Percentiles rank a stretch among this genome's conserved stretches.
These are phyloP conservation scores for Perodicticus potto DNA, from an alignment of 2,797 vertebrate species.

Conservation along the genomic window DNA sequence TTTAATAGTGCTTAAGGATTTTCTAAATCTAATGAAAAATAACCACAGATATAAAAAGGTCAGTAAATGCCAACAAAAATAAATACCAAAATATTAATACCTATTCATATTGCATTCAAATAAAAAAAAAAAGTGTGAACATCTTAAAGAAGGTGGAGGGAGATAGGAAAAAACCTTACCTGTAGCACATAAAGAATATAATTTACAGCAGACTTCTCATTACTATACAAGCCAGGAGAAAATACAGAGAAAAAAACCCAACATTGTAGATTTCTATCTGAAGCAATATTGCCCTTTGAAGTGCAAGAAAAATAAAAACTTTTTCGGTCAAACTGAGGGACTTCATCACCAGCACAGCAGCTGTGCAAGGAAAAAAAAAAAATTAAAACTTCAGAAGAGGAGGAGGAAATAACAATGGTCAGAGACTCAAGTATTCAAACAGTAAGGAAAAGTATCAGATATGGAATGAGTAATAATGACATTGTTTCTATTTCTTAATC, in stretches of 20 bases:
- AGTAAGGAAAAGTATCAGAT: neutral
- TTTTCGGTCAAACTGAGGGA: neutral
- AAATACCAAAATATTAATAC: neutral
- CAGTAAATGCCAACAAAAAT: neutral
- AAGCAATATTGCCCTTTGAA: neutral
- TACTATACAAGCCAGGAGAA: too few species aligned
- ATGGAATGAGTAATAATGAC: too few species aligned
- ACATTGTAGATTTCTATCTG: neutral
- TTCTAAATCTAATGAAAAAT: neutral
- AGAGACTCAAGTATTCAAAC: neutral
- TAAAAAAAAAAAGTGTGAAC: neutral
- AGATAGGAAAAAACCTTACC: too few species aligned
- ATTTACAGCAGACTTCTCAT: too few species aligned
- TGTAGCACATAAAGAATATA: too few species aligned
- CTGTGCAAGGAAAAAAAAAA: neutral
- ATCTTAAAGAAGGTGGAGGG: neutral
- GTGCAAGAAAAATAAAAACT: neutral
- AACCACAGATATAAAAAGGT: neutral
- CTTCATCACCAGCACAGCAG: neutral
- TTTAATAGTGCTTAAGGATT: neutral
- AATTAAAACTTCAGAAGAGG: too few species aligned
- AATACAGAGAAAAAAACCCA: too few species aligned
- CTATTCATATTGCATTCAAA: neutral
- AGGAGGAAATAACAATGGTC: neutral
- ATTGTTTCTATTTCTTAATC: neutral